These are phyloP conservation scores for Drosophila repleta DNA, from an alignment of 1,140 invertebrate species.

Conservation along the genomic window DNA sequence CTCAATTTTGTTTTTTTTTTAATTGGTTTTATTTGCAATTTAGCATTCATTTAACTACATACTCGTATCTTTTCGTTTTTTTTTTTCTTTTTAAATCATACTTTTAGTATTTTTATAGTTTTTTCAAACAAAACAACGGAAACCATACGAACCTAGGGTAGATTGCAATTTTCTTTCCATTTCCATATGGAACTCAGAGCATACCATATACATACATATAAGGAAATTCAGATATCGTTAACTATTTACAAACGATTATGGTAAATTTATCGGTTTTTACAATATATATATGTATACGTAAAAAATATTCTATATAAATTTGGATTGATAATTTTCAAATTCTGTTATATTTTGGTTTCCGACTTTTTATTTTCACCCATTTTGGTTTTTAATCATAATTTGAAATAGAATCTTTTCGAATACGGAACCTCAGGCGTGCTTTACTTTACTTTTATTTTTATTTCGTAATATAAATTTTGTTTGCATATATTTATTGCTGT, in stretches of 20 bases:
- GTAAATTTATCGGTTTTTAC: constrained; percentile 54
- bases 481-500: constrained; percentile 47
- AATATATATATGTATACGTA: constrained; percentile 67
- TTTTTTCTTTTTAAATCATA: constrained; percentile 54
- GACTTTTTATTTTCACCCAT: constrained; percentile 42
- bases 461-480: constrained; percentile 24
- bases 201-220: constrained; percentile 20
- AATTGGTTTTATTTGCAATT: constrained; percentile 79
- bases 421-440: constrained; percentile 66
- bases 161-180: constrained; percentile 26
- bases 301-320: constrained; percentile 74
- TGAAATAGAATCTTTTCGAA: constrained; percentile 54
- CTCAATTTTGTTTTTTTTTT: constrained; percentile 49
- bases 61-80: constrained; percentile 43
- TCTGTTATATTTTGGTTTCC: constrained; percentile 7
- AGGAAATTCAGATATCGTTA: constrained; percentile 63
- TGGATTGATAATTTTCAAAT: constrained; percentile 56
- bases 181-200: constrained; percentile 23
- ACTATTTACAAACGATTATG: constrained; percentile 73
- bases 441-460: constrained; percentile 19
- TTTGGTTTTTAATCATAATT: constrained; percentile 53
- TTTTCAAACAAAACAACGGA: constrained; percentile 58
- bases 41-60: constrained; percentile 80
- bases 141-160: constrained; percentile 49
- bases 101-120: constrained; percentile 56